phyloP scores from a whole-genome alignment of 2,797 vertebrate species.

The Halcyon badia region DNA sequence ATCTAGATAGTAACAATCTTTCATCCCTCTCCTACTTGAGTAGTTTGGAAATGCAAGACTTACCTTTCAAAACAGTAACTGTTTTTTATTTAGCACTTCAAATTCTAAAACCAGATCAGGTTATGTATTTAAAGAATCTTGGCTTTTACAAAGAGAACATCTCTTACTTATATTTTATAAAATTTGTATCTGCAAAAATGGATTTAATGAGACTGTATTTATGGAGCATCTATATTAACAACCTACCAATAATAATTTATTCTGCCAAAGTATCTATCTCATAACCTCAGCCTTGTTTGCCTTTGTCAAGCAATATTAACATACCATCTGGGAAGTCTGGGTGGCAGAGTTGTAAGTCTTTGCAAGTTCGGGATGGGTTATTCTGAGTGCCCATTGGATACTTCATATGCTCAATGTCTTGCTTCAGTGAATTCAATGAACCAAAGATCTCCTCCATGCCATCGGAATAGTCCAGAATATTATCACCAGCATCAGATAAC shows the following conservation, averaged over 20 bases:
- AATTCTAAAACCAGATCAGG: background rate
- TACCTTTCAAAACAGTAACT: background rate
- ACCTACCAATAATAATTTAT: background rate
- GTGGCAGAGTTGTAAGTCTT: constrained; percentile 96
- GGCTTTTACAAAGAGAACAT: background rate
- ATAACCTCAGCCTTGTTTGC: background rate
- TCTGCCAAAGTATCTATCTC: background rate
- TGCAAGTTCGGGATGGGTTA: constrained; percentile 96
- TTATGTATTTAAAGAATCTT: background rate
- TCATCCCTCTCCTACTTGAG: background rate
- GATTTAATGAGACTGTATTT: background rate
- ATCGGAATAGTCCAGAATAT: constrained; percentile 91
- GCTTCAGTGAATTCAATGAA: constrained; percentile 93
- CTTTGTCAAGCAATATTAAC: constrained; percentile 17
- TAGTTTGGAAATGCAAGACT: background rate
- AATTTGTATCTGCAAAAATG: background rate
- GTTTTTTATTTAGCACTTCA: background rate
- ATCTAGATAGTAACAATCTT: background rate
- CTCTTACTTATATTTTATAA: background rate
- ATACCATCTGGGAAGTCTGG: constrained; percentile 95
- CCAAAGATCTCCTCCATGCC: constrained; percentile 98
- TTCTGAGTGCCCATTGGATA: constrained; percentile 96
- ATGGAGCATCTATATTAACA: background rate
- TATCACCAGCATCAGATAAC: constrained; percentile 87
- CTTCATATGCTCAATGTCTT: constrained; percentile 98